Base-by-base conservation (phyloP, 2,888 invertebrate species). In the Acheta domesticus region DNA sequence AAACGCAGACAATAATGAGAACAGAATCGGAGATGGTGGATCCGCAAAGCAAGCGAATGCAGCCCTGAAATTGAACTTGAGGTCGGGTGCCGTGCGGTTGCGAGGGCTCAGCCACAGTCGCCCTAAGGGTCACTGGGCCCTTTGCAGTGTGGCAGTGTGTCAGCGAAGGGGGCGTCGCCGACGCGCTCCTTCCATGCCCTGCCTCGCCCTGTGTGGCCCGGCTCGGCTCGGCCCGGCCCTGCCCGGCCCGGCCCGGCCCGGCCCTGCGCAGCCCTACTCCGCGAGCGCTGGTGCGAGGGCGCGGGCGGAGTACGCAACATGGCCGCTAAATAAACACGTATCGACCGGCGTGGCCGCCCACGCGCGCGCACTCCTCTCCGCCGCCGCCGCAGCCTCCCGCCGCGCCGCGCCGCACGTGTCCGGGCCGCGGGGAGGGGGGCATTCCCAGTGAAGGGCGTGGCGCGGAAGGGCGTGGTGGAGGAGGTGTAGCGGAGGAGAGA, bases 291-390 rank as follows among this genome's bases (percentile, higher is more conserved):
- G 62, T 62, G 62, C 16, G 62, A 62, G 14, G 62, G 16, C n/a
- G 62, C 62, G 36, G 62, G n/a, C 62, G 62, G 62, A 14, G 62
- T 8, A 62, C 62, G 62, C 62, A 62, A 62, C 62, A 62, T 62
- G 62, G 62, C 62, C 62, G 62, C 62, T 62, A 62, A 62, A 16
- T 62, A 62, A 62, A 62, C 62, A 62, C 62, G 62, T 62, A 62
- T 62, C 62, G 62, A 62, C 62, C 62, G n/a, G 62, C n/a, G n/a
- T 8, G 16, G n/a, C 62, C 62, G 14, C 62, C 62, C 62, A 14
- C 62, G 16, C 62, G 16, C n/a, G 14, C 62, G 16, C 62, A 19
- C n/a, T 62, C 62, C 62, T n/a, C 62, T 12, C 62, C 62, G n/a
- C 62, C 62, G 16, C 19, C 62, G 16, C 62, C 62, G n/a, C n/a